Percentiles rank a stretch among this genome's conserved stretches.
Evolutionary conservation across 2,797 vertebrate species (phyloP).

Genomic region (Xenops minutus): DNA sequence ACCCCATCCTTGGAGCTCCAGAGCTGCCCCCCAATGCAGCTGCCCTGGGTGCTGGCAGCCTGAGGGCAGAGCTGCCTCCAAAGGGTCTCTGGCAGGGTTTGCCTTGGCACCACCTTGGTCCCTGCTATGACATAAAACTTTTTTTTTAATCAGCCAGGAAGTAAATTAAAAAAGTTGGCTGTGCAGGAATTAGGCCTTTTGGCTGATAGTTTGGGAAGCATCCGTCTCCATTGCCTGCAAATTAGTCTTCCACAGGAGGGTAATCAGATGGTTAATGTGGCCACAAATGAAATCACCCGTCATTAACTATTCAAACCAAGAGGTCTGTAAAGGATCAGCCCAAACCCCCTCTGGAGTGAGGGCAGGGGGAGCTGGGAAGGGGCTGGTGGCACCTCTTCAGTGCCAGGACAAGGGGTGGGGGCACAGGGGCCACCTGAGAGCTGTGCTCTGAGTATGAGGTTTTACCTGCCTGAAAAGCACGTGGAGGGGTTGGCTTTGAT

Average conservation of each 20-base stretch:
- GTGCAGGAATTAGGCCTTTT: constrained; percentile 58
- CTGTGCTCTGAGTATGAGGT: rapidly evolving
- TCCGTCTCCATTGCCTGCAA: constrained; percentile 65
- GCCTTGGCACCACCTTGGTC: not conserved
- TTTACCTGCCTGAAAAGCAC: not conserved
- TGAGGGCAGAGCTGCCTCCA: rapidly evolving
- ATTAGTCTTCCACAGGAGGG: constrained; percentile 64
- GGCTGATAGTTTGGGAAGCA: constrained; percentile 58
- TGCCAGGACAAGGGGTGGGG: not conserved
- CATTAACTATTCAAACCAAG: constrained; percentile 41
- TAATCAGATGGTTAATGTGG: constrained; percentile 63
- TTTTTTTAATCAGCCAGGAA: not conserved
- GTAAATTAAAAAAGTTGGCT: constrained; percentile 50
- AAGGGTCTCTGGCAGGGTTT: not conserved
- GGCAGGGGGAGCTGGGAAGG: not conserved
- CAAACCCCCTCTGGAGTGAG: not conserved
- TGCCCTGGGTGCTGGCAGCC: not conserved
- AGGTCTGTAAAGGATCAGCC: not conserved
- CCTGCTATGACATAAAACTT: not conserved
- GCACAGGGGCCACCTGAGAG: rapidly evolving
- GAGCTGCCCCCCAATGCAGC: not conserved
- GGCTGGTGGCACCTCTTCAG: not conserved
- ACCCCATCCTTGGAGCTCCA: not conserved
- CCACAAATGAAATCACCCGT: constrained; percentile 51
- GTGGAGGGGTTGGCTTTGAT: rapidly evolving